phyloP scores from a whole-genome alignment of 2,888 invertebrate genomes.

The Netelia virgata region DNA sequence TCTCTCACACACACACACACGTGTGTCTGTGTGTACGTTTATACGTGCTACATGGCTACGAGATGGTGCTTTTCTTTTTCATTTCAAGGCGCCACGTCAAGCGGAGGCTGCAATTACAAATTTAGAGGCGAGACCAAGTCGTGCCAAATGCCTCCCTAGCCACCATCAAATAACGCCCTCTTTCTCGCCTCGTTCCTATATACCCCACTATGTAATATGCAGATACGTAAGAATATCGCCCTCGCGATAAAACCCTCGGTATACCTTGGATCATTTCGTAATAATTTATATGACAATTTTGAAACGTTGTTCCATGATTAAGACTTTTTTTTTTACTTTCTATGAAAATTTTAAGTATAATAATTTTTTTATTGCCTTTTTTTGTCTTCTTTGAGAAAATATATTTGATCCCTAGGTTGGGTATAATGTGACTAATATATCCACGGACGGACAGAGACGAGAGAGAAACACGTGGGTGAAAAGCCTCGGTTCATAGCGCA shows the following conservation, averaged over 20 bases:
- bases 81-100: slow-evolving; percentile 80
- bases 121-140: slow-evolving; percentile 84
- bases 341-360: too few species aligned
- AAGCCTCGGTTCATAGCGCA: slow-evolving; percentile 49
- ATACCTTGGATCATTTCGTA: too few species aligned
- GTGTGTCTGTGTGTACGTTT: neutral
- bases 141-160: slow-evolving; percentile 81
- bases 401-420: neutral
- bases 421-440: slow-evolving; percentile 45
- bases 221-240: neutral
- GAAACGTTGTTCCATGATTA: too few species aligned
- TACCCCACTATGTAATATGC: neutral
- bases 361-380: too few species aligned
- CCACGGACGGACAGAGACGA: slow-evolving; percentile 50
- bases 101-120: slow-evolving; percentile 83
- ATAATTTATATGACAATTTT: too few species aligned
- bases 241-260: neutral
- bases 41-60: neutral
- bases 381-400: neutral
- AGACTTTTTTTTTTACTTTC: too few species aligned
- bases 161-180: slow-evolving; percentile 75
- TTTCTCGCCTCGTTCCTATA: slow-evolving; percentile 73
- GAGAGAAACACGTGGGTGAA: slow-evolving; percentile 71
- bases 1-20: too few species aligned
- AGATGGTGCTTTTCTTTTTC: slow-evolving; percentile 31